phyloP scores from a whole-genome alignment of 2,113 vertebrate species.

The Mirounga angustirostris region DNA sequence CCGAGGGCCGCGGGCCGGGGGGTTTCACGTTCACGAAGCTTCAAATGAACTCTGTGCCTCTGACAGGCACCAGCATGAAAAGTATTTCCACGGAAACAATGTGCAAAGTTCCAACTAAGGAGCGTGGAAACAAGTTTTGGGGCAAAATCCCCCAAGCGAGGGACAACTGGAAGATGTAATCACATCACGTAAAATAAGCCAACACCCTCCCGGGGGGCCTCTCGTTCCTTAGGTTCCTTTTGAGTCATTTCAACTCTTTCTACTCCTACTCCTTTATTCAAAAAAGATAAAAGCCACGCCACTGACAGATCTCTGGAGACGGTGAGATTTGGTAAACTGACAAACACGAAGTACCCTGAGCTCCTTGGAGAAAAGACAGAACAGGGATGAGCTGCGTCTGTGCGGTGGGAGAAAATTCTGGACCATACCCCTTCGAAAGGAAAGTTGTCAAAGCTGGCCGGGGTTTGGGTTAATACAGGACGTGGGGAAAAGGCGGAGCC shows the following conservation, averaged over 20 bases:
- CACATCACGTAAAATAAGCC: background rate
- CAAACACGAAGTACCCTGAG: background rate
- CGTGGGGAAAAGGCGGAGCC: background rate
- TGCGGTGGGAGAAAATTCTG: background rate
- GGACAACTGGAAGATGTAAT: background rate
- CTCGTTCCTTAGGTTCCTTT: background rate
- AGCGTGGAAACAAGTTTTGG: background rate
- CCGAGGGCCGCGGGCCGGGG: background rate
- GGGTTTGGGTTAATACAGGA: background rate
- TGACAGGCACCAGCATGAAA: background rate
- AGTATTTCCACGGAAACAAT: background rate
- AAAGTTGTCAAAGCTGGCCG: background rate
- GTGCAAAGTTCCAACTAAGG: background rate
- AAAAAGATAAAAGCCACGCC: background rate
- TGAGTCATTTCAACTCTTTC: background rate
- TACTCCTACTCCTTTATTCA: conserved; percentile 13
- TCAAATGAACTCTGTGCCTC: background rate
- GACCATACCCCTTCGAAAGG: background rate
- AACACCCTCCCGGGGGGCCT: background rate
- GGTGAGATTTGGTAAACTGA: background rate
- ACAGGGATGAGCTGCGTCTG: background rate
- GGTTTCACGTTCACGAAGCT: background rate
- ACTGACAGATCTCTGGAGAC: background rate
- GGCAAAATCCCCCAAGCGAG: background rate
- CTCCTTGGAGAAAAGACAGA: background rate